These are phyloP conservation scores for Syrista parreyssii DNA, from an alignment of 2,888 invertebrate genomes.

Conservation along the genomic window DNA sequence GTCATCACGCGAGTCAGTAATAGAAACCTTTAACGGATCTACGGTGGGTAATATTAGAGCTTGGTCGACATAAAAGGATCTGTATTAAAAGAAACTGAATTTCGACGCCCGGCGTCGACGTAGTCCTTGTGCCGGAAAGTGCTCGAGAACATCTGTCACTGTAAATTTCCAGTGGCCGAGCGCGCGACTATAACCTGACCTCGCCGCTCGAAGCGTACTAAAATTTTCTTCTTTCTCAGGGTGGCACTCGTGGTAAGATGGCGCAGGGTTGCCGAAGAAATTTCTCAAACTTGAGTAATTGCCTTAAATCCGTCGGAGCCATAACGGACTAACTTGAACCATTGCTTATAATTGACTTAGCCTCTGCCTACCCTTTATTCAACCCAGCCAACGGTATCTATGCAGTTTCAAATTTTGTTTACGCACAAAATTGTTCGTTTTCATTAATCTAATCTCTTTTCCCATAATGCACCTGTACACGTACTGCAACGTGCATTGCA, in stretches of 20 bases:
- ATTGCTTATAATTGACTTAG: conserved; percentile 20
- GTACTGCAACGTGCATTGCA: too few species aligned
- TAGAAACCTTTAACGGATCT: neutral
- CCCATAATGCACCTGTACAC: too few species aligned
- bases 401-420: neutral
- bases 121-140: neutral
- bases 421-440: neutral
- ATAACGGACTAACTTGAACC: conserved; percentile 17
- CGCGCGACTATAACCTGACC: neutral
- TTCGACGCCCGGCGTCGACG: neutral
- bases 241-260: neutral
- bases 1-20: neutral
- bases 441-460: neutral
- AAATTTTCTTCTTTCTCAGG: neutral
- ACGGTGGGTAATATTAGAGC: neutral
- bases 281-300: conserved; percentile 19
- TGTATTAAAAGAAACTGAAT: neutral
- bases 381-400: neutral
- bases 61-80: neutral
- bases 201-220: neutral
- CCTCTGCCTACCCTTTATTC: neutral
- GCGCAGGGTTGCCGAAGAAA: neutral
- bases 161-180: neutral
- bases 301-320: conserved; percentile 12
- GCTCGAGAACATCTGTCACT: neutral